Evolutionary conservation across 2,888 invertebrate species (phyloP).

Genomic region (Drosophila crucigera): DNA sequence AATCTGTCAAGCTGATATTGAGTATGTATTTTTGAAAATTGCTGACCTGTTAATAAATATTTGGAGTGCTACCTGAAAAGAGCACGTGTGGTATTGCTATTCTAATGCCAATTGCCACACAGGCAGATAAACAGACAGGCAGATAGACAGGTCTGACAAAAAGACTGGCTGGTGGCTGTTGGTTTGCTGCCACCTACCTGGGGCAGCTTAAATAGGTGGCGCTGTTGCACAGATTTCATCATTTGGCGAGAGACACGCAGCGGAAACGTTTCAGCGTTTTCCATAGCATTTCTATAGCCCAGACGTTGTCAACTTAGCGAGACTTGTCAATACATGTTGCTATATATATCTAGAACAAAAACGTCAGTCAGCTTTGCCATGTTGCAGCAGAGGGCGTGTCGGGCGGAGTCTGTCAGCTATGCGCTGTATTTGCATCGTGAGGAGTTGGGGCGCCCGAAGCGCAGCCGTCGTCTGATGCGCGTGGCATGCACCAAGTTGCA

Average conservation of each 20-base stretch:
- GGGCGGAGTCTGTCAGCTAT: constrained; percentile 50
- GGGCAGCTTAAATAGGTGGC: constrained; percentile 54
- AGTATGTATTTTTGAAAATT: neutral
- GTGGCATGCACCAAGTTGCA: constrained; percentile 66
- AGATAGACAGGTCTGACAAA: neutral
- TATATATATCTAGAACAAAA: constrained; percentile 2
- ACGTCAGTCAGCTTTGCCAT: constrained; percentile 25
- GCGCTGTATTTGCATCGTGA: constrained; percentile 67
- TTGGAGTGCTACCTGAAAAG: constrained; percentile 8
- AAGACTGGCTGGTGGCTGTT: neutral
- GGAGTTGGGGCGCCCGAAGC: constrained; percentile 62
- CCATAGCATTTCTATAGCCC: neutral
- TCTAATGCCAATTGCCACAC: constrained; percentile 3
- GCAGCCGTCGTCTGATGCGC: constrained; percentile 51
- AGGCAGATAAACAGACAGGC: neutral
- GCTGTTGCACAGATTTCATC: constrained; percentile 60
- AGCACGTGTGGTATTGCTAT: constrained; percentile 28
- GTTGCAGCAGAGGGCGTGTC: neutral
- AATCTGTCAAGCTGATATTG: neutral
- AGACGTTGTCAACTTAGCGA: neutral
- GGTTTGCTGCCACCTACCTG: constrained; percentile 45
- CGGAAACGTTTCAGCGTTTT: constrained; percentile 18
- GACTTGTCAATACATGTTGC: neutral
- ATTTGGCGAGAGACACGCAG: constrained; percentile 48
- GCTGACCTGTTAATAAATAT: constrained; percentile 9